phyloP scores from a whole-genome alignment of 2,113 vertebrate genomes.

The Esox niger region DNA sequence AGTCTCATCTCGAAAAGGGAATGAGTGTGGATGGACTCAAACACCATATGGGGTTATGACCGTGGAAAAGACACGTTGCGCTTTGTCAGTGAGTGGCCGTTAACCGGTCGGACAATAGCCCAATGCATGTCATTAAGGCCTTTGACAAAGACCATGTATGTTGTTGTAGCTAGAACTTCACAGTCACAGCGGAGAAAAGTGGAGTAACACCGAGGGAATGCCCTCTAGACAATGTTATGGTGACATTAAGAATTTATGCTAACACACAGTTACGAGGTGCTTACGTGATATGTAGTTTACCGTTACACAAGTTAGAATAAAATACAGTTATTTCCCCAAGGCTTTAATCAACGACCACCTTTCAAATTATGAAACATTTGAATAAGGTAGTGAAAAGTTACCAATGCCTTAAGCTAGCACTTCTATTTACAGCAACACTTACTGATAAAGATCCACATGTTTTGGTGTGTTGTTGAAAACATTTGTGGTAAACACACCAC shows the following conservation, averaged over 20 bases:
- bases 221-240: background rate
- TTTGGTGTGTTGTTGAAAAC: too few species aligned
- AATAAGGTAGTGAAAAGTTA: too few species aligned
- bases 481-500: too few species aligned
- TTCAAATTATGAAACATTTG: too few species aligned
- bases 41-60: conserved; percentile 32
- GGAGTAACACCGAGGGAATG: background rate
- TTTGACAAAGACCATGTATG: conserved; percentile 14
- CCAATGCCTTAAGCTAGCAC: too few species aligned
- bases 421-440: too few species aligned
- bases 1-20: conserved; percentile 54
- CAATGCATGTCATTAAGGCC: conserved; percentile 36
- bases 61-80: background rate
- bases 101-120: conserved; percentile 44
- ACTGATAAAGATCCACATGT: too few species aligned
- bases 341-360: too few species aligned
- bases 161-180: conserved; percentile 6
- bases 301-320: too few species aligned
- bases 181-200: conserved; percentile 6
- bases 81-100: conserved; percentile 20
- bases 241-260: background rate
- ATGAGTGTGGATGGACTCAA: conserved; percentile 26
- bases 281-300: too few species aligned
- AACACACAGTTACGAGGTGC: too few species aligned
- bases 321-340: too few species aligned